Evolutionary conservation across 2,797 vertebrate genomes (phyloP).

Genomic region (Pteronotus mesoamericanus): DNA sequence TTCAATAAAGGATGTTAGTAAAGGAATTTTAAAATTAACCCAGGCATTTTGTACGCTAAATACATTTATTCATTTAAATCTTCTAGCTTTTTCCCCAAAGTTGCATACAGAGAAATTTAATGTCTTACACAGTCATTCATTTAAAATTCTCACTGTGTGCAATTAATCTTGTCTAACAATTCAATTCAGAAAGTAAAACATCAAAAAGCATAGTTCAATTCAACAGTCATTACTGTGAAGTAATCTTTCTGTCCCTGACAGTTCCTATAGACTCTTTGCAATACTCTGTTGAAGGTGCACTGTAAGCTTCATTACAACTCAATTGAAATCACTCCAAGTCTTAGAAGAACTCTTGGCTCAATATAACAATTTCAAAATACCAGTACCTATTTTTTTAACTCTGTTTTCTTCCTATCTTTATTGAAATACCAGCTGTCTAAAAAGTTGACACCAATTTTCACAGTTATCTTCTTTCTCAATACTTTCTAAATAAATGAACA

Average conservation of each 20-base stretch:
- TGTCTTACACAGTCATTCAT: constrained; percentile 83
- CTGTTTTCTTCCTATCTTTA: constrained; percentile 16
- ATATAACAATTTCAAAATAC: constrained; percentile 50
- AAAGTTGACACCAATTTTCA: constrained; percentile 32
- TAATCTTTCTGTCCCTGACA: constrained; percentile 82
- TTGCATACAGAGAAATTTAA: constrained; percentile 82
- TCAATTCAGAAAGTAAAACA: constrained; percentile 84
- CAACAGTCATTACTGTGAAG: constrained; percentile 77
- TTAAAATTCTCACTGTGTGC: constrained; percentile 82
- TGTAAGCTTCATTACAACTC: constrained; percentile 79
- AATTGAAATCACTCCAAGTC: constrained; percentile 80
- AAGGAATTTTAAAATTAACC: constrained; percentile 84
- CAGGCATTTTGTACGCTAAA: constrained; percentile 83
- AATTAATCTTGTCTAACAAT: constrained; percentile 87
- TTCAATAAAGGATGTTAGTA: constrained; percentile 81
- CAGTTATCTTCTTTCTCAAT: constrained; percentile 31
- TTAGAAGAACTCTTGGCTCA: constrained; percentile 67
- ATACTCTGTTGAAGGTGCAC: constrained; percentile 80
- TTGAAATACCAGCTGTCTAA: constrained; percentile 45
- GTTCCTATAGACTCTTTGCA: constrained; percentile 79
- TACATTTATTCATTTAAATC: constrained; percentile 84
- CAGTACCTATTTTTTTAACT: background rate
- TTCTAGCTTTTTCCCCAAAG: constrained; percentile 77
- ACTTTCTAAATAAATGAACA: constrained; percentile 48
- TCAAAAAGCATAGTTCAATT: constrained; percentile 83